Conservation (phyloP, 1,140 invertebrate species). For the Thaumetopoea pityocampa region DNA sequence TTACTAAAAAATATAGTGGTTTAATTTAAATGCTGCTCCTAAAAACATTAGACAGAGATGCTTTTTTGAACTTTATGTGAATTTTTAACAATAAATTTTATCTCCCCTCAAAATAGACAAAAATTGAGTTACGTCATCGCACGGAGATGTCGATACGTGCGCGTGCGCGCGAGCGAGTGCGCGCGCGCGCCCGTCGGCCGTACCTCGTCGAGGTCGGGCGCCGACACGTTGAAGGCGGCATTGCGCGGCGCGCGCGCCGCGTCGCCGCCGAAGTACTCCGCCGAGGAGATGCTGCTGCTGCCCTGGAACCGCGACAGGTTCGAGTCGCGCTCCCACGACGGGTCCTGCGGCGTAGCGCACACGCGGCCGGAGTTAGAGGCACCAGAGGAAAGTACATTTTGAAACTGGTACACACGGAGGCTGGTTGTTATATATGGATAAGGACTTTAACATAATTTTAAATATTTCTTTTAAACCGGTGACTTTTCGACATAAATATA, state of each 20-base stretch:
- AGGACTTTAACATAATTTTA: too few relatives aligned
- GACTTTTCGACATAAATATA: too few relatives aligned
- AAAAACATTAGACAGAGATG: too few relatives aligned
- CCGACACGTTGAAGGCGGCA: slow-evolving; percentile 48
- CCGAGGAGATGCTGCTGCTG: slow-evolving; percentile 95
- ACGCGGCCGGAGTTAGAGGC: neutral
- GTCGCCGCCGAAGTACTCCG: slow-evolving; percentile 91
- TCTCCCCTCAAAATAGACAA: too few relatives aligned
- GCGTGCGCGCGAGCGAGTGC: too few relatives aligned
- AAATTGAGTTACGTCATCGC: slow-evolving; percentile 96
- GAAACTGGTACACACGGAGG: neutral
- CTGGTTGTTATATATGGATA: neutral
- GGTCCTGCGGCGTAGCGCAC: slow-evolving; percentile 18
- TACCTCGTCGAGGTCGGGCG: slow-evolving; percentile 93
- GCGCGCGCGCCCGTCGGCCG: neutral
- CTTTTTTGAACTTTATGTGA: too few relatives aligned
- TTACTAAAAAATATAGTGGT: too few relatives aligned
- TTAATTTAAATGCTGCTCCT: too few relatives aligned
- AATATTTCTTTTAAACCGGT: too few relatives aligned
- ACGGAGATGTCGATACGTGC: slow-evolving; percentile 90
- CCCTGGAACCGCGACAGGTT: slow-evolving; percentile 87
- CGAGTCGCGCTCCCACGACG: slow-evolving; percentile 75
- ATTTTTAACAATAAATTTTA: too few relatives aligned
- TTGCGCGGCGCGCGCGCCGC: slow-evolving; percentile 15
- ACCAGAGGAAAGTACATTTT: too few relatives aligned